phyloP scores from a whole-genome alignment of 2,888 invertebrate genomes.

The Clunio marinus region DNA sequence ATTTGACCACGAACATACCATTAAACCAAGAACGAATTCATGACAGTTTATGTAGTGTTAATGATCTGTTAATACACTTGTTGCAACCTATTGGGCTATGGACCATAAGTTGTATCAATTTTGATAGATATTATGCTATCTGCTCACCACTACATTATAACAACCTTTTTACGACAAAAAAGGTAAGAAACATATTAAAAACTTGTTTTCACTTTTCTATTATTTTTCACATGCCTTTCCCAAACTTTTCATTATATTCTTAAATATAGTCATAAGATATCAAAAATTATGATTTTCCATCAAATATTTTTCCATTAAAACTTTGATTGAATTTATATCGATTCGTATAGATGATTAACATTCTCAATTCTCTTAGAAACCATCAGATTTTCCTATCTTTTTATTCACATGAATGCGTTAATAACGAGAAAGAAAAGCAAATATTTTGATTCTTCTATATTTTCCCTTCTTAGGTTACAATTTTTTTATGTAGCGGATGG shows the following conservation, averaged over 20 bases:
- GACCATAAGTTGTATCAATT: constrained; percentile 76
- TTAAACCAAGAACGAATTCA: background rate
- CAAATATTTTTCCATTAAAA: too few relatives aligned
- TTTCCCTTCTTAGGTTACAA: constrained; percentile 48
- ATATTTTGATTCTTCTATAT: constrained; percentile 18
- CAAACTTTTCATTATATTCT: too few relatives aligned
- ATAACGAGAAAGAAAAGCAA: background rate
- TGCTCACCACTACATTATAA: constrained; percentile 76
- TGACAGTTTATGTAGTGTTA: constrained; percentile 59
- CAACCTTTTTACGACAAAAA: constrained; percentile 67
- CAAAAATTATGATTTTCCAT: too few relatives aligned
- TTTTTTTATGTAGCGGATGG: constrained; percentile 57
- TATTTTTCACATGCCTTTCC: too few relatives aligned
- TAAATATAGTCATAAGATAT: too few relatives aligned
- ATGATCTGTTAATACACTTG: constrained; percentile 65
- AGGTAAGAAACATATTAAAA: too few relatives aligned
- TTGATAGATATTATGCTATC: constrained; percentile 74
- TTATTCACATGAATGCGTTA: too few relatives aligned
- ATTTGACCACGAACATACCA: background rate
- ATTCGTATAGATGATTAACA: too few relatives aligned
- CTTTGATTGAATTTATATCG: too few relatives aligned
- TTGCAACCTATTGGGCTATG: constrained; percentile 71
- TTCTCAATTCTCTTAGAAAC: too few relatives aligned
- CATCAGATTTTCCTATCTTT: too few relatives aligned
- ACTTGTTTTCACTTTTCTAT: too few relatives aligned